Percentiles rank a stretch among this genome's conserved stretches.
Evolutionary conservation across 2,113 vertebrate species (phyloP).

Genomic region (Oenanthe melanoleuca): DNA sequence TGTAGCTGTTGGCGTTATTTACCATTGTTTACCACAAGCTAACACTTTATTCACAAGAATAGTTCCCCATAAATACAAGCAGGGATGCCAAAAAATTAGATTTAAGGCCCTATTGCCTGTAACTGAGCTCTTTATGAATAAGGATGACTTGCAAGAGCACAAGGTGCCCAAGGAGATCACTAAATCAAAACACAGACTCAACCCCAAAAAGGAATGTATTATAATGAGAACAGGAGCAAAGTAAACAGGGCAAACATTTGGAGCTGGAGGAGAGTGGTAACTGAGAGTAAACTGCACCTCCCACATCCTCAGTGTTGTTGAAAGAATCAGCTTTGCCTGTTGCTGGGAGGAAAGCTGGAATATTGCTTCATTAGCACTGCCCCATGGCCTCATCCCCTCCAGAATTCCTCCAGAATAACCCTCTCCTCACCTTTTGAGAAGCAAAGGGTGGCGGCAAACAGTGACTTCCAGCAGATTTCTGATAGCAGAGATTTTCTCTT

Average conservation of each 20-base stretch:
- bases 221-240: background rate
- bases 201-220: background rate
- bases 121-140: slow-evolving; percentile 38
- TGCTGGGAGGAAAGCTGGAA: background rate
- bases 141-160: background rate
- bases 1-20: background rate
- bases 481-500: background rate
- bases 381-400: background rate
- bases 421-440: background rate
- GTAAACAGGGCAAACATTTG: background rate
- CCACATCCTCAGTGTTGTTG: background rate
- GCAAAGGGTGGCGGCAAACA: background rate
- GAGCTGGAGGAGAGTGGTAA: background rate
- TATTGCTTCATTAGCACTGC: background rate
- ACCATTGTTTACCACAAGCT: slow-evolving; percentile 33
- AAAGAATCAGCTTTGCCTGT: background rate
- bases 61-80: slow-evolving; percentile 23
- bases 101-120: background rate
- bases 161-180: slow-evolving; percentile 4
- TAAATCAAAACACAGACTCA: slow-evolving; percentile 19
- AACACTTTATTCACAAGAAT: slow-evolving; percentile 20
- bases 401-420: background rate
- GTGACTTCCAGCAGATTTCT: background rate
- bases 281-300: background rate
- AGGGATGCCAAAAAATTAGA: background rate